A percentile compares a stretch with the other conserved stretches of the same genome.
Evolutionary conservation across 2,113 vertebrate genomes (phyloP).

Genomic region (Esox niger): DNA sequence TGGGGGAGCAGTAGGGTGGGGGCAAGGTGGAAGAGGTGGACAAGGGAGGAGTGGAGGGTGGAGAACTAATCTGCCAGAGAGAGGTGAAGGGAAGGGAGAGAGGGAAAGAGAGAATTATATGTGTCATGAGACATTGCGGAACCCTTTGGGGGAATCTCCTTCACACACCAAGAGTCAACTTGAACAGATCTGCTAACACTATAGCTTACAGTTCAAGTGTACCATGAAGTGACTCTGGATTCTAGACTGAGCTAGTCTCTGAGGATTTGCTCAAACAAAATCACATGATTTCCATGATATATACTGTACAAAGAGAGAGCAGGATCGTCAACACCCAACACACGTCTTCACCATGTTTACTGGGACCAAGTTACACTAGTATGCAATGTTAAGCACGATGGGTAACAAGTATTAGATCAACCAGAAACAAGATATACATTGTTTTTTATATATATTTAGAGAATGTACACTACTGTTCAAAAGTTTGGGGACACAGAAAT

Average conservation of each 20-base stretch:
- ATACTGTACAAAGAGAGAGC: slow-evolving; percentile 16
- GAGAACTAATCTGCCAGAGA: not conserved
- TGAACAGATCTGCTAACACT: slow-evolving; percentile 43
- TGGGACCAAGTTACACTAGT: not conserved
- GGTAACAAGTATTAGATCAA: too few species aligned
- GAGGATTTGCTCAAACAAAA: slow-evolving; percentile 37
- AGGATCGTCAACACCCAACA: not conserved
- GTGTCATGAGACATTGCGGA: slow-evolving; percentile 38
- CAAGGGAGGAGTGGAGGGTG: not conserved
- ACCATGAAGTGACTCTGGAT: slow-evolving; percentile 23
- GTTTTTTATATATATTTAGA: not conserved
- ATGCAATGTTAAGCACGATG: too few species aligned
- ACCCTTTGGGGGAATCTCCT: slow-evolving; percentile 19
- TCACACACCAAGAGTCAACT: slow-evolving; percentile 23
- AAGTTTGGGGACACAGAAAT: too few species aligned
- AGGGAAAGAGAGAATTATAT: slow-evolving; percentile 10
- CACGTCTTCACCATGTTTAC: not conserved
- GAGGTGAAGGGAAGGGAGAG: slow-evolving; percentile 16
- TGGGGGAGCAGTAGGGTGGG: not conserved
- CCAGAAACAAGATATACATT: not conserved
- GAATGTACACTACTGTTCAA: not conserved
- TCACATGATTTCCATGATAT: slow-evolving; percentile 38
- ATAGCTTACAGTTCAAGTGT: slow-evolving; percentile 31
- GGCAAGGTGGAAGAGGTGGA: not conserved
- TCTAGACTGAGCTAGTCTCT: slow-evolving; percentile 37